A percentile compares a stretch with the other conserved stretches of the same genome.
Evolutionary conservation across 1,140 invertebrate genomes (phyloP).

Genomic region (Drosophila trapezifrons): DNA sequence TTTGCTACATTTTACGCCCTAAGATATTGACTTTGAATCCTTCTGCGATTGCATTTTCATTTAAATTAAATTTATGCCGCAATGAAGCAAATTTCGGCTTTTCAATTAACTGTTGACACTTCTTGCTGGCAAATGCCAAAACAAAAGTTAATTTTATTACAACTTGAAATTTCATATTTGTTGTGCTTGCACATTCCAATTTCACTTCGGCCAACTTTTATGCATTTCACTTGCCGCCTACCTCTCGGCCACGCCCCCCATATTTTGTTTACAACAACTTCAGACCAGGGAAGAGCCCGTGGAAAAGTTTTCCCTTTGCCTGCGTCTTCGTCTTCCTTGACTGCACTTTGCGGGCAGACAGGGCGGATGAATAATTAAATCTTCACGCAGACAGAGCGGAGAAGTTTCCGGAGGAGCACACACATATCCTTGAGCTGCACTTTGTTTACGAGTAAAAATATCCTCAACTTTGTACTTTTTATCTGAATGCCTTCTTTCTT

Average conservation of each 20-base stretch:
- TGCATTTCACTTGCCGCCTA: constrained; percentile 18
- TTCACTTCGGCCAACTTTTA: constrained; percentile 48
- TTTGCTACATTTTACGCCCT: background rate
- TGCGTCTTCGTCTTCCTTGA: constrained; percentile 33
- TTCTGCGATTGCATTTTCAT: background rate
- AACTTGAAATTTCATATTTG: constrained; percentile 60
- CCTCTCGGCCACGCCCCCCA: constrained; percentile 19
- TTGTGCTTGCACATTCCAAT: constrained; percentile 60
- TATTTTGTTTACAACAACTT: constrained; percentile 71
- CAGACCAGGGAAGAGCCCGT: constrained; percentile 19
- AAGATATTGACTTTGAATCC: background rate
- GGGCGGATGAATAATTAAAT: constrained; percentile 81
- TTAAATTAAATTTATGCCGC: constrained; percentile 4
- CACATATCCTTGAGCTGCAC: constrained; percentile 63
- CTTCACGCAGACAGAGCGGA: constrained; percentile 46
- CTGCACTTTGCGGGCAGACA: constrained; percentile 70
- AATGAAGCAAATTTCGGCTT: constrained; percentile 48
- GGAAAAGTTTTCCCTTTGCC: constrained; percentile 58
- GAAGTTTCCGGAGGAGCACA: constrained; percentile 21
- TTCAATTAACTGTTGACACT: constrained; percentile 70
- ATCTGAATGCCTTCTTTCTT: constrained; percentile 51
- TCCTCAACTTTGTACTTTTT: constrained; percentile 67
- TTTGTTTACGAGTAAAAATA: constrained; percentile 63
- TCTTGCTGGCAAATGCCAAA: constrained; percentile 37
- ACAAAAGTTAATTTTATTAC: constrained; percentile 77